These are phyloP conservation scores for Sitta europaea DNA, from an alignment of 2,113 vertebrate genomes.

Conservation along the genomic window DNA sequence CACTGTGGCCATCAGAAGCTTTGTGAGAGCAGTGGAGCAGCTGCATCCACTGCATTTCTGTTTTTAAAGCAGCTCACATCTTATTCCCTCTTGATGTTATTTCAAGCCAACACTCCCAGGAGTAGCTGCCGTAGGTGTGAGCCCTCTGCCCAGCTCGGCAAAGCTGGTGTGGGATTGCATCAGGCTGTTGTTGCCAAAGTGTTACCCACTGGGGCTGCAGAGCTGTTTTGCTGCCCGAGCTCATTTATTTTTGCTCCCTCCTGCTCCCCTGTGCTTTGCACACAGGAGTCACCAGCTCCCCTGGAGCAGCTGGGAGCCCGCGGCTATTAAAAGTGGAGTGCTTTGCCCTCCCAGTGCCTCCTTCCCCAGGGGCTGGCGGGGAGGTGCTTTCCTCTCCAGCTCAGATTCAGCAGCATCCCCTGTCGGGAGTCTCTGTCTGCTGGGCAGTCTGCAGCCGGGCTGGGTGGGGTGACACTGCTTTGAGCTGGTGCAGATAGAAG, in stretches of 20 bases:
- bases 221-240: slow-evolving; percentile 64
- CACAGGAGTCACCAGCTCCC: not conserved
- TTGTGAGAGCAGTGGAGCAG: not conserved
- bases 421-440: not conserved
- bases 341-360: not conserved
- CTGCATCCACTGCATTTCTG: not conserved
- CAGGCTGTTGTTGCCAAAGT: slow-evolving; percentile 51
- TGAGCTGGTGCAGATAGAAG: not conserved
- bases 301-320: not conserved
- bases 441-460: not conserved
- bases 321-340: not conserved
- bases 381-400: not conserved
- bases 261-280: slow-evolving; percentile 28
- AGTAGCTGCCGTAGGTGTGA: not conserved
- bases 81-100: slow-evolving; percentile 6
- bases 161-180: slow-evolving; percentile 40
- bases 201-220: not conserved
- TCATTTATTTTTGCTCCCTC: slow-evolving; percentile 63
- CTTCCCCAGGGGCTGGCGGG: not conserved
- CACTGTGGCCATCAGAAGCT: accelerated
- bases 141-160: not conserved
- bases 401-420: not conserved
- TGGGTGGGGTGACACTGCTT: not conserved
- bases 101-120: not conserved
- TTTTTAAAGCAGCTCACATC: not conserved